Evolutionary conservation across 2,113 vertebrate species (phyloP).

Genomic region (Cathartes aura): DNA sequence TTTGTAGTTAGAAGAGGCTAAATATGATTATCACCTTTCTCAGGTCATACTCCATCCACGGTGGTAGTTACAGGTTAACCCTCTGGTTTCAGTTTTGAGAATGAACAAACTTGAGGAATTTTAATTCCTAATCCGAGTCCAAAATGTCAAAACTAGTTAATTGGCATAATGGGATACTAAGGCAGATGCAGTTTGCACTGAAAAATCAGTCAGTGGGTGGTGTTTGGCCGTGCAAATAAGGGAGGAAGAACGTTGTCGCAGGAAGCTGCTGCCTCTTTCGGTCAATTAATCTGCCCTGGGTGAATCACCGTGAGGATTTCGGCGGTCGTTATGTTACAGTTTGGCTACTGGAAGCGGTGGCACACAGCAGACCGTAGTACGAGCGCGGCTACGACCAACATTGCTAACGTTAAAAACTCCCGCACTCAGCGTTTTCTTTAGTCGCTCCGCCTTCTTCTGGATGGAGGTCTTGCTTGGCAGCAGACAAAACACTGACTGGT

Average conservation of each 20-base stretch:
- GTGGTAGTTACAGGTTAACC: neutral
- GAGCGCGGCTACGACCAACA: neutral
- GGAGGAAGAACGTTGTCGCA: neutral
- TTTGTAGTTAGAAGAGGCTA: neutral
- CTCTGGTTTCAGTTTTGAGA: neutral
- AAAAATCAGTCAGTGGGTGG: neutral
- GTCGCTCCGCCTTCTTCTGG: neutral
- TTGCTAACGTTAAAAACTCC: neutral
- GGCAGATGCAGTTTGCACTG: neutral
- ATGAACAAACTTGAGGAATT: neutral
- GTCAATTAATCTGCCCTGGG: neutral
- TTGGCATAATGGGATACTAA: neutral
- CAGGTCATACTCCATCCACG: rapidly evolving
- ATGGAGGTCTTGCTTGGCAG: neutral
- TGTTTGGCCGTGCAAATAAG: neutral
- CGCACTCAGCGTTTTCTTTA: neutral
- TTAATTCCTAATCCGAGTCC: neutral
- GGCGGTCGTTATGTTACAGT: neutral
- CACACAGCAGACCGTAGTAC: neutral
- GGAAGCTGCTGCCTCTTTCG: neutral
- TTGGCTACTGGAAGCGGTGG: neutral
- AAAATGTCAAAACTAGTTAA: neutral
- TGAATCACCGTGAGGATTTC: neutral
- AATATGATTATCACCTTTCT: neutral
- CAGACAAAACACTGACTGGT: neutral